Percentiles rank a stretch among this genome's conserved stretches.
Conservation (phyloP, 2,888 invertebrate genomes). For the Diadegma fenestrale region DNA sequence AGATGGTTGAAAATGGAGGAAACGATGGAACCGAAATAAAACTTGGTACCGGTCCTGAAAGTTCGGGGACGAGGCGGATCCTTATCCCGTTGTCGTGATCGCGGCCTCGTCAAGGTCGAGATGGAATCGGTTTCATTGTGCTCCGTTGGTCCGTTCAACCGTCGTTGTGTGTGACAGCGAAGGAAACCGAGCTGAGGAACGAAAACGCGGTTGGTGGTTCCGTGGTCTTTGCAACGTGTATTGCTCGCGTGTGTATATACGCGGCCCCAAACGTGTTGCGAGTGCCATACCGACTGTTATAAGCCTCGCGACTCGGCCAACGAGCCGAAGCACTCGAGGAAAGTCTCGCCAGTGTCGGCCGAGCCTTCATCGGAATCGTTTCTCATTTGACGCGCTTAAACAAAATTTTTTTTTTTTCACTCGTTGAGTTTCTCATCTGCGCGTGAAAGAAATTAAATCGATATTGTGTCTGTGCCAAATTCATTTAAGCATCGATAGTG, state of each 20-base stretch:
- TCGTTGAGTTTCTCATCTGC: neutral
- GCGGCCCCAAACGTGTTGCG: constrained; percentile 10
- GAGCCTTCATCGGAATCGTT: constrained; percentile 67
- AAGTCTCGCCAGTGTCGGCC: constrained; percentile 67
- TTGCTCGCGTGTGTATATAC: constrained; percentile 22
- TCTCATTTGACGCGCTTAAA: constrained; percentile 47
- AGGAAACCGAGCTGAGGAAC: neutral
- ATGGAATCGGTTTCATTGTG: constrained; percentile 53
- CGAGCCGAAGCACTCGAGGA: constrained; percentile 66
- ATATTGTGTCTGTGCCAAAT: constrained; percentile 32
- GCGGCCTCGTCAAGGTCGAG: constrained; percentile 65
- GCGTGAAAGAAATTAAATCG: neutral
- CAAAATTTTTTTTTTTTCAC: constrained; percentile 3
- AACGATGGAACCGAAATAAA: constrained; percentile 43
- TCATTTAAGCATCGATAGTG: constrained; percentile 35
- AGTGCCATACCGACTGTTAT: constrained; percentile 55
- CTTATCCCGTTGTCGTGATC: constrained; percentile 14
- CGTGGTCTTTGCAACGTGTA: constrained; percentile 8
- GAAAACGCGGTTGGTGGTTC: constrained; percentile 29
- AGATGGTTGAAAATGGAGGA: constrained; percentile 20
- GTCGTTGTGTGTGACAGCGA: constrained; percentile 4
- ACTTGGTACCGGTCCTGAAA: constrained; percentile 32
- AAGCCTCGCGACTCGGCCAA: constrained; percentile 52
- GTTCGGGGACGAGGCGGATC: constrained; percentile 1
- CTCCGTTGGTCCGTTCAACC: constrained; percentile 56